A percentile compares a stretch with the other conserved stretches of the same genome.
Evolutionary conservation across 1,140 invertebrate genomes (phyloP).

Genomic region (Myzus persicae): DNA sequence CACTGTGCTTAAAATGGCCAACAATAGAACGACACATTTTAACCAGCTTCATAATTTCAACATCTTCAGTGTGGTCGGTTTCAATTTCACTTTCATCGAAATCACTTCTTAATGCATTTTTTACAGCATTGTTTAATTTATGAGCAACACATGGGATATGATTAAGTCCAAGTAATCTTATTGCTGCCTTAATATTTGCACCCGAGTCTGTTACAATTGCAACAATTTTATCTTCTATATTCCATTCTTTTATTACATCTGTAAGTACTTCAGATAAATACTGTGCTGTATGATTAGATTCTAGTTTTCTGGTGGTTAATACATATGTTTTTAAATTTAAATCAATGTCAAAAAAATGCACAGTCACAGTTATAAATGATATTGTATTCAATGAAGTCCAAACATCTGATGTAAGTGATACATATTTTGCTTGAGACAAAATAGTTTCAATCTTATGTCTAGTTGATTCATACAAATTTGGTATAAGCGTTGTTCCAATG

Average conservation of each 20-base stretch:
- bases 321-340: slow-evolving; percentile 5
- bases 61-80: background rate
- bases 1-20: background rate
- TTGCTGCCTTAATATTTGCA: background rate
- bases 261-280: slow-evolving; percentile 1
- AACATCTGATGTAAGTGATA: background rate
- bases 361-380: background rate
- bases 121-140: slow-evolving; percentile 33
- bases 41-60: background rate
- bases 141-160: slow-evolving; percentile 3
- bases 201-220: background rate
- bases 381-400: background rate
- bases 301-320: slow-evolving; percentile 18
- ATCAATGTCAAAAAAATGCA: background rate
- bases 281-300: slow-evolving; percentile 26
- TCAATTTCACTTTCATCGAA: background rate
- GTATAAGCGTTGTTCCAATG: background rate
- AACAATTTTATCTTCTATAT: background rate
- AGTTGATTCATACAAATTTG: slow-evolving; percentile 9
- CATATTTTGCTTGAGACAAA: background rate
- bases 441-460: background rate
- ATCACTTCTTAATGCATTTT: background rate
- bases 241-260: background rate
- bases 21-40: slow-evolving; percentile 18
- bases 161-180: background rate